Evolutionary conservation across 2,888 invertebrate genomes (phyloP).

Genomic region (Andrena bicolor): DNA sequence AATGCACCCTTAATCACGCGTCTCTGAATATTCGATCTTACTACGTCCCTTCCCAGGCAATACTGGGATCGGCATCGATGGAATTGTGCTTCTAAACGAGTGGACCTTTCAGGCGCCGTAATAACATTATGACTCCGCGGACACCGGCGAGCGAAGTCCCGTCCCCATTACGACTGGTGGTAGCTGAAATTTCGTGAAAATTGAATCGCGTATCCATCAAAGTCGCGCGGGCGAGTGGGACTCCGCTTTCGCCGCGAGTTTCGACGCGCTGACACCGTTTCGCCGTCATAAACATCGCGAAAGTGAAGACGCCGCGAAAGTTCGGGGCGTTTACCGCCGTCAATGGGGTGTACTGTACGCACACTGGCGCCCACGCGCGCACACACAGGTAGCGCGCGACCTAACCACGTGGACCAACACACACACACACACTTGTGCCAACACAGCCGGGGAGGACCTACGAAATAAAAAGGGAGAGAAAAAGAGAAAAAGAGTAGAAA

Average conservation of each 20-base stretch:
- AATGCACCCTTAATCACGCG: too few species aligned
- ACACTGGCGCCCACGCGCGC: conserved; percentile 18
- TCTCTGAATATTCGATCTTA: too few species aligned
- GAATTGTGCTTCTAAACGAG: too few species aligned
- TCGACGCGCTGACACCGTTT: conserved; percentile 56
- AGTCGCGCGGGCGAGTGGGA: not conserved
- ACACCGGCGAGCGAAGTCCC: not conserved
- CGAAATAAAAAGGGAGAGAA: conserved; percentile 60
- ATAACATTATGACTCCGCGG: not conserved
- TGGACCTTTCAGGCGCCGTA: not conserved
- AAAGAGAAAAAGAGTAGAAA: too few species aligned
- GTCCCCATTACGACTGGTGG: not conserved
- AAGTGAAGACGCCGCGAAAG: conserved; percentile 66
- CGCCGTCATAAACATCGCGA: conserved; percentile 60
- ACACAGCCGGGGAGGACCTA: conserved; percentile 19
- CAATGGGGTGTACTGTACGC: conserved; percentile 70
- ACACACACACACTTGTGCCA: conserved; percentile 10
- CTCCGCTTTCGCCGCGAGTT: conserved; percentile 28
- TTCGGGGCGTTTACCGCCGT: conserved; percentile 71
- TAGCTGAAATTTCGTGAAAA: conserved; percentile 9
- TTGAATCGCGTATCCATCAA: conserved; percentile 12
- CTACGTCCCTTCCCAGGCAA: too few species aligned
- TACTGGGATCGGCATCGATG: too few species aligned
- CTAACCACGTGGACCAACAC: conserved; percentile 66
- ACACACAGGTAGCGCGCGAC: conserved; percentile 18